Evolutionary conservation across 2,888 invertebrate genomes (phyloP).

Genomic region (Cinara cedri): DNA sequence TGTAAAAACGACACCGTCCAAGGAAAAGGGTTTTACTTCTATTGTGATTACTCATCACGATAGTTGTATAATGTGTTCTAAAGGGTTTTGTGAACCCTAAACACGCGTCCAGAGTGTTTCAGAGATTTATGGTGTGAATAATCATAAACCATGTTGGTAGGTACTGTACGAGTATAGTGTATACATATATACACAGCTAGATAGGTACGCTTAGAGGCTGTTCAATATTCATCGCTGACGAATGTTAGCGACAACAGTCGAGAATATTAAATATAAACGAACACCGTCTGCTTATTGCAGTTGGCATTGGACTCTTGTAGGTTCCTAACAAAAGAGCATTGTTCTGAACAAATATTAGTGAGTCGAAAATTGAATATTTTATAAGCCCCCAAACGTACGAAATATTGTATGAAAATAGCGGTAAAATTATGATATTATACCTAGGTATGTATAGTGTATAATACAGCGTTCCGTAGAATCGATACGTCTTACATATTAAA

Average conservation of each 20-base stretch:
- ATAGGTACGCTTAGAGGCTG: background rate
- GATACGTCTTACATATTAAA: constrained; percentile 20
- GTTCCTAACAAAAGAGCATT: constrained; percentile 44
- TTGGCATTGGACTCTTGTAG: constrained; percentile 44
- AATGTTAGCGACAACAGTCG: constrained; percentile 10
- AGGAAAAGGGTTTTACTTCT: constrained; percentile 24
- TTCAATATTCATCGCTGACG: constrained; percentile 51
- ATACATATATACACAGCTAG: too few species aligned
- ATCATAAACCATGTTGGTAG: constrained; percentile 31
- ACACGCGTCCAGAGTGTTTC: constrained; percentile 32
- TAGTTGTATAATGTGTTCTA: background rate
- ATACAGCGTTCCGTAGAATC: background rate
- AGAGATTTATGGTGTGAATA: constrained; percentile 48
- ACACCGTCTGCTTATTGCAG: background rate
- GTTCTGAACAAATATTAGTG: constrained; percentile 26
- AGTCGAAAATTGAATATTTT: constrained; percentile 22
- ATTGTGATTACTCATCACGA: background rate
- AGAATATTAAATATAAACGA: constrained; percentile 41
- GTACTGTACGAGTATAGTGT: too few species aligned
- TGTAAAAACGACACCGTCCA: background rate
- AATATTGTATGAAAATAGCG: background rate
- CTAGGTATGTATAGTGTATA: too few species aligned
- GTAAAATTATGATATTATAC: background rate
- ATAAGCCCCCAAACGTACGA: background rate
- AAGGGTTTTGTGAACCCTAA: constrained; percentile 39